Evolutionary conservation across 2,888 invertebrate genomes (phyloP).

Genomic region (Acanthacorydalis orientalis): DNA sequence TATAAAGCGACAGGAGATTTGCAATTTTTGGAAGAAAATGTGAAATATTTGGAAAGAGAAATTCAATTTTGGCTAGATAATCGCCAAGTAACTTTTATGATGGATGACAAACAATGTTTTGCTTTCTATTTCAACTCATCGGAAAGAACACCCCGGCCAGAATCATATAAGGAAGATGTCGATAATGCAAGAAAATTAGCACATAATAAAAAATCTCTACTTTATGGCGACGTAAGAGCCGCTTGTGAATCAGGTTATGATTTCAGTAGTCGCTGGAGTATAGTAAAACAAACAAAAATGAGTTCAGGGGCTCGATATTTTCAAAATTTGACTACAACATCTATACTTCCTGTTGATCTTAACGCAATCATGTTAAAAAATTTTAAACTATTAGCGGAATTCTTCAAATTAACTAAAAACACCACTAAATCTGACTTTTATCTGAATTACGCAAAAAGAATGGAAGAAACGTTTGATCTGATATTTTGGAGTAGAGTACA

Average conservation of each 20-base stretch:
- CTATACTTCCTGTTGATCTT: slow-evolving; percentile 68
- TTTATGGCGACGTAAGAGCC: slow-evolving; percentile 57
- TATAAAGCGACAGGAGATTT: slow-evolving; percentile 40
- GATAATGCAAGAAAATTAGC: slow-evolving; percentile 30
- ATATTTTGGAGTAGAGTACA: slow-evolving; percentile 59
- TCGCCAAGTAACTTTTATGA: slow-evolving; percentile 31
- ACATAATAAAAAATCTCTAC: slow-evolving; percentile 26
- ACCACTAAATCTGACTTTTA: slow-evolving; percentile 31
- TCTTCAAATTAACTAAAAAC: slow-evolving; percentile 35
- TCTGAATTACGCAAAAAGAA: slow-evolving; percentile 31
- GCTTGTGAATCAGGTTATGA: slow-evolving; percentile 71
- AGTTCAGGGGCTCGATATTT: slow-evolving; percentile 27
- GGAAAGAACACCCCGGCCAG: slow-evolving; percentile 50
- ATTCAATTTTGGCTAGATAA: slow-evolving; percentile 46
- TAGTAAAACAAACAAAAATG: slow-evolving; percentile 39
- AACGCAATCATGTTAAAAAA: slow-evolving; percentile 62
- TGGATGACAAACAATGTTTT: slow-evolving; percentile 31
- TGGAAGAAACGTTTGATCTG: slow-evolving; percentile 42
- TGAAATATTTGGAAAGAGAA: slow-evolving; percentile 42
- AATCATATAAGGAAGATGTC: slow-evolving; percentile 51
- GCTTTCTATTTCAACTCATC: slow-evolving; percentile 42
- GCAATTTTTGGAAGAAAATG: slow-evolving; percentile 39
- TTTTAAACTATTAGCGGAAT: slow-evolving; percentile 41
- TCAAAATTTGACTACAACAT: slow-evolving; percentile 38
- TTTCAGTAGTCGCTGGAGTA: slow-evolving; percentile 72